These are phyloP conservation scores for Lagopus muta DNA, from an alignment of 2,113 vertebrate species.

Conservation along the genomic window DNA sequence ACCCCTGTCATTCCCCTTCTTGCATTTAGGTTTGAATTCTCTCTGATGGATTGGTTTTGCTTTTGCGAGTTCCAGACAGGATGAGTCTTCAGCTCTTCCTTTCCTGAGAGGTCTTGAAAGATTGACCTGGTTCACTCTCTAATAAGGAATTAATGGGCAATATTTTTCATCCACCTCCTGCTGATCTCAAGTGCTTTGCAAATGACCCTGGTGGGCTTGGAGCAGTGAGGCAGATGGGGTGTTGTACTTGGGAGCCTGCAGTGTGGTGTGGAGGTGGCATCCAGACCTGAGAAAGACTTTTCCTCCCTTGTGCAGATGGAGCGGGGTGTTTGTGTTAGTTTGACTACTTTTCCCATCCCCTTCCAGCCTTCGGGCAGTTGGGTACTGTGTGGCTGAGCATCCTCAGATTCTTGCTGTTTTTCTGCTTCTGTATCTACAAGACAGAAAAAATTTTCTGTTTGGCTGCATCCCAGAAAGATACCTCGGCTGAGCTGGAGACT, in stretches of 20 bases:
- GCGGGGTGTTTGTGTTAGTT: neutral
- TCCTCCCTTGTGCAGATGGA: neutral
- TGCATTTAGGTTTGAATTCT: neutral
- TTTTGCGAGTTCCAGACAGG: neutral
- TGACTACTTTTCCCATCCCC: neutral
- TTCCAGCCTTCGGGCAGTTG: neutral
- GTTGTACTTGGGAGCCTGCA: neutral
- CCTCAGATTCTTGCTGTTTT: neutral
- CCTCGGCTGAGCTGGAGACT: neutral
- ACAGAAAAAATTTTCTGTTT: neutral
- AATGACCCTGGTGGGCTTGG: neutral
- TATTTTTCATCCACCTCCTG: neutral
- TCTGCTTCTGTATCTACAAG: neutral
- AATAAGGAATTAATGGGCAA: neutral
- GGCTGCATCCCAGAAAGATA: neutral
- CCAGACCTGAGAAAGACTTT: neutral
- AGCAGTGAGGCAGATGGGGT: fast-evolving
- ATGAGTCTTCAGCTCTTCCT: neutral
- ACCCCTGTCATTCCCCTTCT: neutral
- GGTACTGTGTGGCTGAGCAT: fast-evolving
- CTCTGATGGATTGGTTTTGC: neutral
- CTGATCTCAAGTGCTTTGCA: neutral
- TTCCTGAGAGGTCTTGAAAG: neutral
- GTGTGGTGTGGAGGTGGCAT: neutral
- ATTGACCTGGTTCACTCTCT: neutral